Evolutionary conservation across 2,888 invertebrate genomes (phyloP).

Genomic region (Spodoptera littoralis): DNA sequence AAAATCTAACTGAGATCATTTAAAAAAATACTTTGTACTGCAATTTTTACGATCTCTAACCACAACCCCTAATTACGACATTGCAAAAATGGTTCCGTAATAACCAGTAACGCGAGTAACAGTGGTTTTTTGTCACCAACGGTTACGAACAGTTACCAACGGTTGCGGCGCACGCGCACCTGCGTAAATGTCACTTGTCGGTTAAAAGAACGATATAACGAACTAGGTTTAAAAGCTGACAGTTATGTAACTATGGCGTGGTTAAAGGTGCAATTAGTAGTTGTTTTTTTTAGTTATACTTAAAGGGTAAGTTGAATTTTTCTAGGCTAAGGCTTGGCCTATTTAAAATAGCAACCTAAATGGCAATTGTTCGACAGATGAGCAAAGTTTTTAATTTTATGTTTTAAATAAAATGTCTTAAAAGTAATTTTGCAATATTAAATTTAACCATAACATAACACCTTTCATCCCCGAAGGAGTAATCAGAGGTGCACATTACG

Average conservation of each 20-base stretch:
- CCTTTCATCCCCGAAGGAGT: too few species aligned
- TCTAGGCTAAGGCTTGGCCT: too few species aligned
- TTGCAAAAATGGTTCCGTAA: constrained; percentile 16
- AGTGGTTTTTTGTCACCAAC: constrained; percentile 17
- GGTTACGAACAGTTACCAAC: constrained; percentile 22
- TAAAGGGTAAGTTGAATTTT: background rate
- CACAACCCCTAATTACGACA: constrained; percentile 10
- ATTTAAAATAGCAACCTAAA: too few species aligned
- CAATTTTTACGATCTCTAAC: background rate
- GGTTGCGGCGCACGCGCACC: constrained; percentile 46
- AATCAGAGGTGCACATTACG: too few species aligned
- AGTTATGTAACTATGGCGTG: constrained; percentile 25
- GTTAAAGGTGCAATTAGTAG: constrained; percentile 6
- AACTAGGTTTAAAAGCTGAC: constrained; percentile 50
- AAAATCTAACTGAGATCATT: too few species aligned
- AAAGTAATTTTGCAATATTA: too few species aligned
- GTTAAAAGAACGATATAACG: constrained; percentile 11
- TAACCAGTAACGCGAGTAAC: constrained; percentile 11
- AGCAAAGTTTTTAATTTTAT: too few species aligned
- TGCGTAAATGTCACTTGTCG: constrained; percentile 47
- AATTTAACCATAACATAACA: too few species aligned
- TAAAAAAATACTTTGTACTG: too few species aligned
- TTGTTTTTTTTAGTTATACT: background rate
- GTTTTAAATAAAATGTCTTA: too few species aligned
- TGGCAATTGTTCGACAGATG: too few species aligned